These are phyloP conservation scores for Trialeurodes vaporariorum DNA, from an alignment of 1,140 invertebrate species.

Conservation along the genomic window DNA sequence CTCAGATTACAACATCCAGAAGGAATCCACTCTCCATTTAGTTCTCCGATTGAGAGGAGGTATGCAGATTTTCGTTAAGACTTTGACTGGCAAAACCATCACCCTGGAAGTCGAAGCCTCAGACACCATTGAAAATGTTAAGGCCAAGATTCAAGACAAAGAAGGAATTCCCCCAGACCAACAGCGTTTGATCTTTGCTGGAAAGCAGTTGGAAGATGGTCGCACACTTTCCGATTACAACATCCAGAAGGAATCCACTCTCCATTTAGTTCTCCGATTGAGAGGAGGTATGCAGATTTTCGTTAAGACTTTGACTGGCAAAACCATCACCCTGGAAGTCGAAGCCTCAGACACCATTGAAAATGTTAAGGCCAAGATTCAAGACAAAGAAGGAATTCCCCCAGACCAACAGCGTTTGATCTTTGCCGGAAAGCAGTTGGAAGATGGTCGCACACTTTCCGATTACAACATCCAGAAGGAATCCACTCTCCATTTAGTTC, in stretches of 20 bases:
- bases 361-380: constrained; percentile 89
- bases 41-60: constrained; percentile 53
- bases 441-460: constrained; percentile 67
- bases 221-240: constrained; percentile 64
- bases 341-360: constrained; percentile 86
- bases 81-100: constrained; percentile 18
- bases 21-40: constrained; percentile 51
- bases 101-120: constrained; percentile 63
- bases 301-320: no score
- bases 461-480: constrained; percentile 61
- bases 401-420: constrained; percentile 45
- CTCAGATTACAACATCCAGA: constrained; percentile 58
- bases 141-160: constrained; percentile 62
- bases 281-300: no score
- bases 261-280: constrained; percentile 53
- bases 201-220: constrained; percentile 71
- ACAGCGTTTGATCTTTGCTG: constrained; percentile 59
- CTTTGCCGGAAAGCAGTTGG: constrained; percentile 62
- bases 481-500: no score
- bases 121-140: constrained; percentile 67
- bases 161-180: constrained; percentile 61
- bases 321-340: constrained; percentile 84
- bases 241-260: constrained; percentile 52
- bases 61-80: constrained; percentile 56
- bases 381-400: constrained; percentile 79